These are phyloP conservation scores for Allobates femoralis DNA, from an alignment of 2,797 vertebrate species.

Conservation along the genomic window DNA sequence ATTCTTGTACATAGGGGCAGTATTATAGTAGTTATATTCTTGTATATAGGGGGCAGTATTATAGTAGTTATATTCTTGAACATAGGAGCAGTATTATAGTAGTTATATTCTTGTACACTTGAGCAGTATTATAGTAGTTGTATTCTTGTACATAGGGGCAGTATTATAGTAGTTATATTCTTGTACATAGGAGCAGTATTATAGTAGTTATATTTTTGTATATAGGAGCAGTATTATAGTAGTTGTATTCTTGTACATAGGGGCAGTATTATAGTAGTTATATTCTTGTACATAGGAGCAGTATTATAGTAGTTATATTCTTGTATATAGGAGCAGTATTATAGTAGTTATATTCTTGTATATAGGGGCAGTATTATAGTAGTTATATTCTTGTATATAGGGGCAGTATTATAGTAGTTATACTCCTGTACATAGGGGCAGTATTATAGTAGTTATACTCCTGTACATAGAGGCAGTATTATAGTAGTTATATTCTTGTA, in stretches of 20 bases:
- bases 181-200: no score
- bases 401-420: constrained; percentile 2
- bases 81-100: constrained; percentile 6
- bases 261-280: constrained; percentile 1
- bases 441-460: neutral
- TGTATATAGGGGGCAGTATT: constrained; percentile 1
- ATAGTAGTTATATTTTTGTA: no score
- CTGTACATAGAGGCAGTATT: no score
- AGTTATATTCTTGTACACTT: constrained; percentile 8
- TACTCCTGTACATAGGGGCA: neutral
- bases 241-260: no score
- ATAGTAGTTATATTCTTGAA: constrained; percentile 4
- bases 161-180: no score
- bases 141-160: no score
- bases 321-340: neutral
- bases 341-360: neutral
- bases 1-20: no score
- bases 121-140: no score
- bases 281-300: neutral
- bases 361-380: neutral
- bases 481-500: no score
- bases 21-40: constrained; percentile 16
- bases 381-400: neutral
- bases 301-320: constrained; percentile 7
- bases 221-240: no score